Evolutionary conservation across 2,113 vertebrate species (phyloP), one percentile per base, ranked within the genome.

Genomic region (Ammodramus savannarum): DNA sequence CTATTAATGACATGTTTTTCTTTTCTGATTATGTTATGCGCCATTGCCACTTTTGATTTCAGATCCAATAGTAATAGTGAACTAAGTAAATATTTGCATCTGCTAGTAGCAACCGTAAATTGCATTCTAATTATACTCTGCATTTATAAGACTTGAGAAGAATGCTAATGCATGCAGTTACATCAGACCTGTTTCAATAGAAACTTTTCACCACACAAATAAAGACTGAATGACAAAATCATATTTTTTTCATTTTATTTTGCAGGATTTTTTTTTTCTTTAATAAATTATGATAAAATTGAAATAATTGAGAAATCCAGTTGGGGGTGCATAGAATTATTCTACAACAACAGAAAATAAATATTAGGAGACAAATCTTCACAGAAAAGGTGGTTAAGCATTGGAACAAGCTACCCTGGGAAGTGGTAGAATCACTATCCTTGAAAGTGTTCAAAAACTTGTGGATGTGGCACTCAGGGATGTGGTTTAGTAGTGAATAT

Each of bases 51-150:
- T 77, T 86, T 69, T 57, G 7, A 48, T 34, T 77, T 59, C 27
- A 65, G 17, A 81, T 61, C 69, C 23, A 87, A 18, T 38, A 61
- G 41, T 38, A 79, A 54, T n/a, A 41, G 12, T 39, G 22, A 89
- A 62, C 13, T 44, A 79, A 87, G 44, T 85, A 93, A 95, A 87
- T 65, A 85, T 95, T 93, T 95, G 11, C n/a, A 27, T 81, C 15
- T 62, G 76, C 49, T 46, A 36, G 9, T 62, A 75, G 25, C 9
- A 92, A 85, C 19, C 15, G 48, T 58, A 76, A 85, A 82, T 52
- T 69, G 4, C n/a, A 61, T 63, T 89, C 22, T 89, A 77, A 89
- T 79, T 79, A 72, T 38, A 32, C 14, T 16, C 43, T 67, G 6
- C 6, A 27, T 68, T 84, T 91, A 11, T 57, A 67, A 54, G 76